Percentiles rank a stretch among this genome's conserved stretches.
phyloP scores from a whole-genome alignment of 2,113 vertebrate genomes.

The Promerops cafer region DNA sequence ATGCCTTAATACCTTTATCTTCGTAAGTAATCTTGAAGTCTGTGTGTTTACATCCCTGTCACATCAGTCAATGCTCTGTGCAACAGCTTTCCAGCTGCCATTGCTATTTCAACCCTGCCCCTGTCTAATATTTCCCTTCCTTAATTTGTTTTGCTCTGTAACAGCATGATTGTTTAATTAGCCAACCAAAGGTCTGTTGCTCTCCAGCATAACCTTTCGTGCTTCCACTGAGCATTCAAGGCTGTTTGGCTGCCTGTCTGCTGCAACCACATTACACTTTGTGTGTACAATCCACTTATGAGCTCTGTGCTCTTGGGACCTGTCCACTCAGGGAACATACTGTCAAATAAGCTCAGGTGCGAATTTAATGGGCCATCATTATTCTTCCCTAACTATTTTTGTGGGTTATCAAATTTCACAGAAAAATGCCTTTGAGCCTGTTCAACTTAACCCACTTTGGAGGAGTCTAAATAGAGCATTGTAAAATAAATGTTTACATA shows the following conservation, averaged over 20 bases:
- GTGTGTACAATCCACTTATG: neutral
- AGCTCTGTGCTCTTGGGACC: neutral
- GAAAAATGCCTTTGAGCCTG: neutral
- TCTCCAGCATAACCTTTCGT: neutral
- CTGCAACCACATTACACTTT: neutral
- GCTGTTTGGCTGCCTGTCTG: neutral
- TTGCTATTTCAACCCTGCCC: neutral
- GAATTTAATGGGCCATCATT: neutral
- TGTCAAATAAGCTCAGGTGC: neutral
- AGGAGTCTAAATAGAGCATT: neutral
- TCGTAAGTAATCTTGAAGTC: neutral
- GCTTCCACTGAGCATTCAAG: neutral
- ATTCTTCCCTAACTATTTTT: neutral
- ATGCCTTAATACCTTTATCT: neutral
- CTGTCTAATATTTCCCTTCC: neutral
- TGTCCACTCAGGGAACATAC: neutral
- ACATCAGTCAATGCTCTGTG: neutral
- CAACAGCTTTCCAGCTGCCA: neutral
- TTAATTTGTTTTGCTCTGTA: neutral
- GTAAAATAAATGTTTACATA: neutral
- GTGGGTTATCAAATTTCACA: neutral
- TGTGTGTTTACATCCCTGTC: neutral
- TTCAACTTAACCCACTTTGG: neutral
- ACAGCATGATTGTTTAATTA: neutral
- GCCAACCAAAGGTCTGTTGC: neutral